Evolutionary conservation across 37 sponge, comb jelly and placozoan species (phyloP).

Genomic region (Dysidea cf. avara): DNA sequence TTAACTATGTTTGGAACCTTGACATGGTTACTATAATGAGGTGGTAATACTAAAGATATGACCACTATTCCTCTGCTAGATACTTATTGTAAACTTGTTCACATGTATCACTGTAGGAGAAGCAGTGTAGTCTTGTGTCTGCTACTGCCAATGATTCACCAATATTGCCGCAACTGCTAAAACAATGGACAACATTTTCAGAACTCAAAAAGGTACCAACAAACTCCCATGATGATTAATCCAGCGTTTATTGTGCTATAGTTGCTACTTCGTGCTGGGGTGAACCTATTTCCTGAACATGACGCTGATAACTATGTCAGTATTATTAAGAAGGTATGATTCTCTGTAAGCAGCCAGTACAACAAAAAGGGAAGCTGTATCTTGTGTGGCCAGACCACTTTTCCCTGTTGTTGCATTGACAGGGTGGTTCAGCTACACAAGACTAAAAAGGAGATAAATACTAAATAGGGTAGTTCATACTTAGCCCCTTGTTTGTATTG

Average conservation of each 20-base stretch:
- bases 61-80: too few relatives aligned
- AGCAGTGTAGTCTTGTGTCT: constrained; percentile 12
- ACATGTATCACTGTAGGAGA: constrained; percentile 7
- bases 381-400: too few relatives aligned
- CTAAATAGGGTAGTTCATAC: background rate
- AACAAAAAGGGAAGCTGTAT: too few relatives aligned
- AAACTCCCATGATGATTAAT: background rate
- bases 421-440: too few relatives aligned
- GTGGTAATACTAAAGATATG: too few relatives aligned
- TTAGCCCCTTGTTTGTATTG: too few relatives aligned
- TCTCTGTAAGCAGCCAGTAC: constrained; percentile 1
- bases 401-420: too few relatives aligned
- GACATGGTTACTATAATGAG: too few relatives aligned
- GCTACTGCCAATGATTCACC: constrained; percentile 27
- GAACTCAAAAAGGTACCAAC: background rate
- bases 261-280: constrained; percentile 47
- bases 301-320: constrained; percentile 70
- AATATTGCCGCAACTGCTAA: constrained; percentile 37
- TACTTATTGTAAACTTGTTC: too few relatives aligned
- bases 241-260: constrained; percentile 13
- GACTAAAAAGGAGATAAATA: background rate
- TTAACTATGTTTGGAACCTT: too few relatives aligned
- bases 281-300: constrained; percentile 65
- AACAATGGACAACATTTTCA: too few relatives aligned
- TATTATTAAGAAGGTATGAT: constrained; percentile 46